Evolutionary conservation across 2,797 vertebrate species (phyloP).

Genomic region (Acanthiza pusilla): DNA sequence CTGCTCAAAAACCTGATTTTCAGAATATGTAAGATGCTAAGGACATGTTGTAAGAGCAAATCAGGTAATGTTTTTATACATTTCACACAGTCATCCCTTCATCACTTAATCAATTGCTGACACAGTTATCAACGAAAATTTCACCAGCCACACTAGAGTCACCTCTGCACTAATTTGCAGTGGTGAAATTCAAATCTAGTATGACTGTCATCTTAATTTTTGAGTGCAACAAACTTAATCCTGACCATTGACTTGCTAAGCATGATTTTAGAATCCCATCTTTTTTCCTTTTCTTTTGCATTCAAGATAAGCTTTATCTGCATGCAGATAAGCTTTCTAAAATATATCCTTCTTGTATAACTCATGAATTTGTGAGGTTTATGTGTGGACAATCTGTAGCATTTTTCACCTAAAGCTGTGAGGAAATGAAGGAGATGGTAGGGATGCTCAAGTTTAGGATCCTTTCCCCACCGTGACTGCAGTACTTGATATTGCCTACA

Average conservation of each 20-base stretch:
- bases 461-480: not conserved
- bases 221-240: not conserved
- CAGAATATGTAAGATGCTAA: not conserved
- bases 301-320: too few relatives aligned
- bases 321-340: not conserved
- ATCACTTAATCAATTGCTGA: not conserved
- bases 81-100: not conserved
- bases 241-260: not conserved
- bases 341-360: not conserved
- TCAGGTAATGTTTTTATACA: not conserved
- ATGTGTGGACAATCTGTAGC: not conserved
- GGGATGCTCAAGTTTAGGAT: not conserved
- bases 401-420: not conserved
- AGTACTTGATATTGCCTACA: not conserved
- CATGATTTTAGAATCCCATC: not conserved
- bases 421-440: not conserved
- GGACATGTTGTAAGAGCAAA: not conserved
- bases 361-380: not conserved
- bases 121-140: not conserved
- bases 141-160: not conserved
- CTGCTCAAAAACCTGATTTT: not conserved
- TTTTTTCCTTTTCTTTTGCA: not conserved
- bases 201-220: not conserved
- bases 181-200: not conserved
- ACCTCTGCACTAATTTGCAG: not conserved